Base-by-base conservation (phyloP, 2,888 invertebrate species). In the Hoplodrina ambigua region DNA sequence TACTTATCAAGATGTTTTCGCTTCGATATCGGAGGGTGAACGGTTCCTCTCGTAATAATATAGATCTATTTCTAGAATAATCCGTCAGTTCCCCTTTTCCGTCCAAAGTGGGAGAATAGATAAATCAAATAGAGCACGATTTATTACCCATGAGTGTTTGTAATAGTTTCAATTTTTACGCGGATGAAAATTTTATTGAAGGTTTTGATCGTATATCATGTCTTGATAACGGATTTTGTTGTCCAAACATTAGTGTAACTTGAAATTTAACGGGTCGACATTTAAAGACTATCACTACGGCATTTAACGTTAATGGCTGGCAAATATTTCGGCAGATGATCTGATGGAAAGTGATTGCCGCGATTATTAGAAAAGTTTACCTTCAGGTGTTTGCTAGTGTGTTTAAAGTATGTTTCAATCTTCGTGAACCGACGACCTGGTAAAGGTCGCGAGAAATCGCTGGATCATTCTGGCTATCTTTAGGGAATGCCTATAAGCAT, bases 81-180 rank as follows among this genome's bases (percentile, higher is more conserved):
- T 60, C 76, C 56, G 53, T 71, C 71, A 63, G 80, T 60, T 61
- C 7, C 1, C 54, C n/a, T 19, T 25, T 66, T 20, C 17, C 49
- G n/a, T 59, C 37, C 4, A 63, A 75, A 60, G 25, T 57, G 55
- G 44, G 65, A 53, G 71, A 56, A 80, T 66, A 66, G 53, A 80
- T 76, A 75, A 71, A 80, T 75, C 78, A 66, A 78, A 80, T 17
- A 64, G 25, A 79, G 20, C 37, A 55, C 55, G 62, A 78, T 80
- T 80, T 78, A 55, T 75, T 60, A 53, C 37, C 30, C n/a, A 3
- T 30, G 60, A 57, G 63, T 69, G 69, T 69, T 69, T 77, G 63
- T 69, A 64, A 79, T 68, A 79, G 69, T 79, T 77, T 62, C 1
- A 70, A 71, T 55, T 75, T 71, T 67, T 44, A 59, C 30, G 19